phyloP scores from a whole-genome alignment of 2,888 invertebrate species.

The Mesochorus sp. region DNA sequence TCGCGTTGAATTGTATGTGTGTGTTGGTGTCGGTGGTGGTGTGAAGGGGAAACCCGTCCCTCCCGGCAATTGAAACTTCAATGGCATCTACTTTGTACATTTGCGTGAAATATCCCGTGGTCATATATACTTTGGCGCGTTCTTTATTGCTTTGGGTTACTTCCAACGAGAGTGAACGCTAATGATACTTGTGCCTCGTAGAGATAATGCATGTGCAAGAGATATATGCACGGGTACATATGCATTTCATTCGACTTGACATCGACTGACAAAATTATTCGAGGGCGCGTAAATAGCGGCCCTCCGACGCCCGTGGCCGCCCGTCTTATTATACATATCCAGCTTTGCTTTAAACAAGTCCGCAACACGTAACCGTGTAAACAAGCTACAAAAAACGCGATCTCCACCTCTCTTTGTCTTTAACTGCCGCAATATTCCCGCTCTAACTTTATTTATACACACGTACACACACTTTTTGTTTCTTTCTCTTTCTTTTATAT shows the following conservation, averaged over 20 bases:
- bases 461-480: not conserved
- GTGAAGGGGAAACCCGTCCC: constrained; percentile 45
- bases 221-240: not conserved
- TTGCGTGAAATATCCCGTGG: not conserved
- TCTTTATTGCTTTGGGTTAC: not conserved
- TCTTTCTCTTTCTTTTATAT: constrained; percentile 32
- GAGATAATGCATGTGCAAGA: not conserved
- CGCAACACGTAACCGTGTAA: constrained; percentile 67
- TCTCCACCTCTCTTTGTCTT: constrained; percentile 34
- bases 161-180: not conserved
- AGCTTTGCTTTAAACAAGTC: constrained; percentile 45
- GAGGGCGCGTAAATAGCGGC: constrained; percentile 15
- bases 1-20: constrained; percentile 45
- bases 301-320: too few species aligned
- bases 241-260: constrained; percentile 10
- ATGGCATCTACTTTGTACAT: not conserved
- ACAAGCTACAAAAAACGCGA: constrained; percentile 67
- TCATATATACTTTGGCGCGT: not conserved
- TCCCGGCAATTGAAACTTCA: constrained; percentile 41
- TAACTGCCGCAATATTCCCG: constrained; percentile 17
- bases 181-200: too few species aligned
- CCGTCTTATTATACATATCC: constrained; percentile 21
- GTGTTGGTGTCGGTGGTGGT: constrained; percentile 21
- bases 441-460: constrained; percentile 2
- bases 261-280: constrained; percentile 47